Evolutionary conservation across 2,888 invertebrate genomes (phyloP), one percentile per base, ranked within the genome.

Genomic region (Helleia helle): DNA sequence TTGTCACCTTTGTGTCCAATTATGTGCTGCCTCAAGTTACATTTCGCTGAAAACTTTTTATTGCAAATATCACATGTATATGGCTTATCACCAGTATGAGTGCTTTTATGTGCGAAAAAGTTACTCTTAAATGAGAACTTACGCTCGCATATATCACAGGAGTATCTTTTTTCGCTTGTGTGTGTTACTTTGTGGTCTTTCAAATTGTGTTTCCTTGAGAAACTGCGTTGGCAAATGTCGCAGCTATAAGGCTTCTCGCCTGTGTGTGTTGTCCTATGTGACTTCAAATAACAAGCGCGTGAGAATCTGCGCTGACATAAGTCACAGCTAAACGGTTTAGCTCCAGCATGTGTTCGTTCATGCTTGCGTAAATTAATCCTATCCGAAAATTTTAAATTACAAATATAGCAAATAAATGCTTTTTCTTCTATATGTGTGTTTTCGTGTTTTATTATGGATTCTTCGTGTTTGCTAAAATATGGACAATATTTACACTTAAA

Each of bases 61-160:
- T 34, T 34, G 12, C 34, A 34, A 34, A 34, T 34, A 11, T 34
- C 34, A 18, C 34, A 34, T n/a, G 34, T 34, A 11, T n/a, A 34
- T 9, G 22, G 34, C 9, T 34, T 34, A 9, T 34, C 12, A 4
- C 34, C 34, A 0, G 34, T 17, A n/a, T 34, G 34, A 6, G 12
- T 34, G 4, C 18, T 34, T 34, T 34, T 34, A 8, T 34, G 34
- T 22, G 34, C 34, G 12, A 18, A 7, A 8, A 22, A 34, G 8
- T 34, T 34, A 12, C 8, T 34, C 18, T 34, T 34, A 7, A 34
- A 34, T 11, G 34, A 34, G 12, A 34, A 34, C 34, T 18, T 34
- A 7, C 34, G 18, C 3, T 34, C 34, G 12, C 34, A 34, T 3
- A 34, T 18, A 3, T 34, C 34, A 34, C 34, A 34, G 22, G 18